These are phyloP conservation scores for Notodonta ziczac DNA, from an alignment of 2,888 invertebrate genomes.

Conservation along the genomic window DNA sequence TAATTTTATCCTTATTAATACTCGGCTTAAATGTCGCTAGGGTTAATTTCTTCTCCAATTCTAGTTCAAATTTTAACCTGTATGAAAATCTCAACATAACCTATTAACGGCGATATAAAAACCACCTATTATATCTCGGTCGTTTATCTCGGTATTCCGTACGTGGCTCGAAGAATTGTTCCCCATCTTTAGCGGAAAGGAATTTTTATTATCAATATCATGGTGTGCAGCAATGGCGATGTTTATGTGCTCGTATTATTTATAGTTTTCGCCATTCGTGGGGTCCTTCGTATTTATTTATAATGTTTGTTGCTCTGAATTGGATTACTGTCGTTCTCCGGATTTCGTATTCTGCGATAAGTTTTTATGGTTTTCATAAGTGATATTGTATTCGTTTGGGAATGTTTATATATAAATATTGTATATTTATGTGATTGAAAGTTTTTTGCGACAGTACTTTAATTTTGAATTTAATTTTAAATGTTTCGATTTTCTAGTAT, in stretches of 20 bases:
- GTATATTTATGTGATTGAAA: no score
- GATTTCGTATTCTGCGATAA: constrained; percentile 4
- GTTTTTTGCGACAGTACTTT: no score
- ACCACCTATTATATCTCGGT: constrained; percentile 11
- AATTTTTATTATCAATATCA: constrained; percentile 75
- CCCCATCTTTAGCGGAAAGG: constrained; percentile 50
- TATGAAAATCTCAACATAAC: background rate
- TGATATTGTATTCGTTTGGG: constrained; percentile 12
- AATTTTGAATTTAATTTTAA: no score
- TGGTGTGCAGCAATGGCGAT: constrained; percentile 47
- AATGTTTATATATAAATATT: background rate
- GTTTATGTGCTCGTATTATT: constrained; percentile 55
- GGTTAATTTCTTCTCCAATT: no score
- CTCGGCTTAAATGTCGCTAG: no score
- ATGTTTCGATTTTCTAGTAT: no score
- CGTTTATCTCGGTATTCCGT: constrained; percentile 35
- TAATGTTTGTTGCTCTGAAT: constrained; percentile 30
- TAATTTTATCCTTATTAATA: no score
- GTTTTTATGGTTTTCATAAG: constrained; percentile 5
- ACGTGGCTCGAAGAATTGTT: constrained; percentile 29
- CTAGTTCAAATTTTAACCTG: no score
- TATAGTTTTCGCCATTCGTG: constrained; percentile 49
- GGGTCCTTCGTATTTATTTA: constrained; percentile 41
- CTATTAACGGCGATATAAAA: constrained; percentile 10
- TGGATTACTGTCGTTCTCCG: background rate